Base-by-base conservation (phyloP, 2,797 vertebrate genomes). In the Cephalopachus bancanus region DNA sequence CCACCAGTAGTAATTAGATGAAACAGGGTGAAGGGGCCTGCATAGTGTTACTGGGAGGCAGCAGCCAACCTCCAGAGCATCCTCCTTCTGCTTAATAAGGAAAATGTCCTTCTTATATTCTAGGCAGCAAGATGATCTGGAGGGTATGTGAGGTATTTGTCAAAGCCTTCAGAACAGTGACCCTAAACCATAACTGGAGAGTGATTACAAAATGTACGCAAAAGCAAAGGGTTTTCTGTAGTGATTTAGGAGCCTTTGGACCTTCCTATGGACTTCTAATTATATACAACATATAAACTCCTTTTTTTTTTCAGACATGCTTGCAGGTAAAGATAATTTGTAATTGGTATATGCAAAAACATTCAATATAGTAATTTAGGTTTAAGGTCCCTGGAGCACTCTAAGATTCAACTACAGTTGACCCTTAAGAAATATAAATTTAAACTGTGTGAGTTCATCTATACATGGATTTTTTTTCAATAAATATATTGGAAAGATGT, bases 331-430 rank as follows among this genome's bases (percentile, higher is more conserved):
- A 87, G 44, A 49, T 0, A n/a, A 65, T 75, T 81, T 59, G 5
- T 69, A 67, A 76, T 75, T 0, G n/a, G 71, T 79, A 72, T 10
- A 33, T 44, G 51, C 3, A 89, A 72, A 90, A 60, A 83, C 60
- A 92, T 69, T 94, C 19, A 44, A 49, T 79, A 37, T 55, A 26
- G 55, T 83, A 33, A 75, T 89, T 95, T 86, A 79, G 37, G 26
- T 64, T 83, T 30, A 75, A 51, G n/a, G 59, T 88, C 33, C 30
- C 57, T 67, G 24, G 44, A 67, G 7, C 6, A 44, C 16, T 55
- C 3, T 37, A 59, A 53, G 28, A 65, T 59, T 5, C 75, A 84
- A 79, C n/a, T 72, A 2, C 15, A 80, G 55, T 24, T 80, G 55
- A 24, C 20, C 55, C 14, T 26, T 15, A n/a, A 37, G 37, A 80